phyloP scores from a whole-genome alignment of 2,888 invertebrate species.

The Pecten maximus region DNA sequence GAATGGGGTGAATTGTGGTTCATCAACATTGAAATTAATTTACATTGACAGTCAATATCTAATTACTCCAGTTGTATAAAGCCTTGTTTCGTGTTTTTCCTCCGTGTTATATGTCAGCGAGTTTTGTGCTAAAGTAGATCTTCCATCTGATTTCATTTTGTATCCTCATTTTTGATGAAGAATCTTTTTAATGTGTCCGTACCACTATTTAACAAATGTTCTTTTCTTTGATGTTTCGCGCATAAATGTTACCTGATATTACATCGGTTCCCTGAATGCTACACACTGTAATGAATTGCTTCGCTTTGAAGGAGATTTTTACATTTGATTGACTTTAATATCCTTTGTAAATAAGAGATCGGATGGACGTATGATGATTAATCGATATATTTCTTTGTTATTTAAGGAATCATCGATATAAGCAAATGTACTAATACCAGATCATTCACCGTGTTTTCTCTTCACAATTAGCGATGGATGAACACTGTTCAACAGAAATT shows the following conservation, averaged over 20 bases:
- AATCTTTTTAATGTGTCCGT: neutral
- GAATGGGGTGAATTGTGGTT: neutral
- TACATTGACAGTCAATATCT: neutral
- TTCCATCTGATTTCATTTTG: neutral
- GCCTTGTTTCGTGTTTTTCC: neutral
- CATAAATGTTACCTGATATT: conserved; percentile 3
- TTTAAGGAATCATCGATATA: neutral
- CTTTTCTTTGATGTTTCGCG: neutral
- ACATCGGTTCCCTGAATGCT: neutral
- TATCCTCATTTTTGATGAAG: conserved; percentile 31
- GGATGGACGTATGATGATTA: neutral
- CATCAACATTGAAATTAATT: conserved; percentile 4
- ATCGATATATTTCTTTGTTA: neutral
- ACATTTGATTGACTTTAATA: conserved; percentile 30
- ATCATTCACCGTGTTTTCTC: neutral
- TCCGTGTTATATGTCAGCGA: neutral
- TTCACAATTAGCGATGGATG: neutral
- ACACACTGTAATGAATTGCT: neutral
- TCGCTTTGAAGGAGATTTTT: neutral
- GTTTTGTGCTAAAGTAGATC: conserved; percentile 5
- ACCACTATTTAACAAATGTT: conserved; percentile 30
- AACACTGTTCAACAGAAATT: neutral
- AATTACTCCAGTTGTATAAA: neutral
- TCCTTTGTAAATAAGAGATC: neutral
- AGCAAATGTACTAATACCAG: neutral